Percentiles rank a stretch among this genome's conserved stretches.
Evolutionary conservation across 2,888 invertebrate species (phyloP).

Genomic region (Apotomis turbidana): DNA sequence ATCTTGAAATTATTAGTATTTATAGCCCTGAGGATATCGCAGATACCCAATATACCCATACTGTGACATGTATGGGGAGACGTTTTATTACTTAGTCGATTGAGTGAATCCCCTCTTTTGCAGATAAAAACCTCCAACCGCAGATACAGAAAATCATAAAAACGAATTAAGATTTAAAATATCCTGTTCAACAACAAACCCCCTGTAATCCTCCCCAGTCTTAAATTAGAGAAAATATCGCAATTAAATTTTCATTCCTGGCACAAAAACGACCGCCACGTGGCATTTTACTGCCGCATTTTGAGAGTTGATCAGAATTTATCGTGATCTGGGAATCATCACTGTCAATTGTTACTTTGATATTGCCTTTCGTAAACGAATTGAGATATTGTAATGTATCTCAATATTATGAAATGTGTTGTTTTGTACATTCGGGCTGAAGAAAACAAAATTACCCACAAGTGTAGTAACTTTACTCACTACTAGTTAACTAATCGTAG

Average conservation of each 20-base stretch:
- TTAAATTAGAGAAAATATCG: constrained; percentile 40
- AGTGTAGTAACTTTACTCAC: too few species aligned
- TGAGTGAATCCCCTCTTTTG: background rate
- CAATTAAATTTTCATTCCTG: constrained; percentile 65
- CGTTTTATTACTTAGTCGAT: background rate
- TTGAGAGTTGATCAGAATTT: constrained; percentile 65
- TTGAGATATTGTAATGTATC: background rate
- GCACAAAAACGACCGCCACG: constrained; percentile 67
- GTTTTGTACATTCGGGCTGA: background rate
- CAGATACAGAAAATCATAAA: constrained; percentile 1
- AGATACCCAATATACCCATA: too few species aligned
- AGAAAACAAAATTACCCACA: background rate
- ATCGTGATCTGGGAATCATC: constrained; percentile 59
- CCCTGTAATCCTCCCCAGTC: constrained; percentile 13
- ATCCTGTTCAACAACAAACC: constrained; percentile 13
- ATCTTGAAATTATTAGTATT: too few species aligned
- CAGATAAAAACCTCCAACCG: background rate
- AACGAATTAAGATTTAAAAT: constrained; percentile 18
- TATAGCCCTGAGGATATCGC: too few species aligned
- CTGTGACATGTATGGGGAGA: too few species aligned
- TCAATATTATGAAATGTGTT: background rate
- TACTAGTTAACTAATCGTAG: too few species aligned
- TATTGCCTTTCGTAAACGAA: background rate
- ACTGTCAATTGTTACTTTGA: constrained; percentile 39
- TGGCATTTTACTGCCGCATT: constrained; percentile 66